Base-by-base conservation (phyloP, 2,888 invertebrate species). In the Harpalus rufipes region DNA sequence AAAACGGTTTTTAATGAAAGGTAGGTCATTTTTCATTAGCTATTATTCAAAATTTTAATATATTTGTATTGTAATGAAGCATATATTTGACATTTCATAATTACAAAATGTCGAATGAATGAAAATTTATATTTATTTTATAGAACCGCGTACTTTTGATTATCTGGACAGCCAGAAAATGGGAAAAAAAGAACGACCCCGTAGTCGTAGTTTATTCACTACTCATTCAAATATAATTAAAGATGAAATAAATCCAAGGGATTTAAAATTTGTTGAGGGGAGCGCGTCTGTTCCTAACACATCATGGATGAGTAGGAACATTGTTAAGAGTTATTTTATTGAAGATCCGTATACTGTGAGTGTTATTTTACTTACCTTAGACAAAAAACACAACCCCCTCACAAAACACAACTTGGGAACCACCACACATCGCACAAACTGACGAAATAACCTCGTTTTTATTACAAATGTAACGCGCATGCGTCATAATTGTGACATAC, bases 131-230 rank as follows among this genome's bases (percentile, higher is more conserved):
- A 59, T 21, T 8, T 12, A 21, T 25, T 21, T 12, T 74, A 10
- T 12, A 74, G 72, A 74, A 18, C 41, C 41, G 4, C 44, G 72
- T 44, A 74, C 72, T 1, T 74, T 44, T 44, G 72, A 74, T 12
- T 44, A 44, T 44, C 12, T 68, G 12, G 81, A 81, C 16, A 7
- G 25, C 12, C 81, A 81, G 18, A 81, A 81, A 68, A 81, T 81
- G 81, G 56, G 56, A n/a, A 81, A 68, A 25, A 90, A 90, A 87
- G 90, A 89, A 82, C 92, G 94, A 86, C 94, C 94, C 8, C 92
- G 95, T 87, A 95, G 94, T 90, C 88, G 90, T 82, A 90, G 90
- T 86, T 93, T 95, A 83, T 95, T 94, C 88, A 94, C 94, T 72
- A 93, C 94, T 84, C 94, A 94, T 89, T 94, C 94, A n/a, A 84